A percentile compares a stretch with the other conserved stretches of the same genome.
Conservation (phyloP, 2,113 vertebrate genomes). For the Mustelus asterias region DNA sequence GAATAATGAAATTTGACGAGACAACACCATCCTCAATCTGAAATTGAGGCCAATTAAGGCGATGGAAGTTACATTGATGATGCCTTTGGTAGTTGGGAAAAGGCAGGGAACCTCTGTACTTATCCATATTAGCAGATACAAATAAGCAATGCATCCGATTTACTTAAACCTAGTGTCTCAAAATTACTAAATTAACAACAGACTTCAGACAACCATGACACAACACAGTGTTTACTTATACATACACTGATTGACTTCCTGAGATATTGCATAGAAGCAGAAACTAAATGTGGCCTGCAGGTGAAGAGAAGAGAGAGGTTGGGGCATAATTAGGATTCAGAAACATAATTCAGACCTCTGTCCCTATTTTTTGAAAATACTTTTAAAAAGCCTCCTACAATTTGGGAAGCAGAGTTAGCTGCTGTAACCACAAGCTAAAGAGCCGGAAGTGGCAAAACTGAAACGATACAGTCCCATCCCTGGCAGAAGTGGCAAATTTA, state of each 20-base stretch:
- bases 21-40: not conserved
- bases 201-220: not conserved
- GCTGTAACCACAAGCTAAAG: not conserved
- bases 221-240: too few species aligned
- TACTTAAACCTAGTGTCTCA: not conserved
- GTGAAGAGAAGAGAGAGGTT: not conserved
- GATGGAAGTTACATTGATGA: not conserved
- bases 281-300: not conserved
- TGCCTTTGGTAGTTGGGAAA: not conserved
- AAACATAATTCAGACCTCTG: not conserved
- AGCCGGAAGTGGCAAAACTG: not conserved
- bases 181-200: not conserved
- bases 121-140: not conserved
- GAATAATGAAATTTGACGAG: not conserved
- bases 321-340: not conserved
- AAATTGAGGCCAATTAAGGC: constrained; percentile 11
- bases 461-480: not conserved
- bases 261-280: not conserved
- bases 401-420: not conserved
- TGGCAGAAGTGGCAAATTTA: not conserved
- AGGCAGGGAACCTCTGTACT: not conserved
- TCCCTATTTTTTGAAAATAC: not conserved
- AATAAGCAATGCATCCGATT: not conserved
- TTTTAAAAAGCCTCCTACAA: not conserved
- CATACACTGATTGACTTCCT: not conserved